Evolutionary conservation across 2,797 vertebrate genomes (phyloP), one percentile per base, ranked within the genome.

Genomic region (Pagetopsis macropterus): DNA sequence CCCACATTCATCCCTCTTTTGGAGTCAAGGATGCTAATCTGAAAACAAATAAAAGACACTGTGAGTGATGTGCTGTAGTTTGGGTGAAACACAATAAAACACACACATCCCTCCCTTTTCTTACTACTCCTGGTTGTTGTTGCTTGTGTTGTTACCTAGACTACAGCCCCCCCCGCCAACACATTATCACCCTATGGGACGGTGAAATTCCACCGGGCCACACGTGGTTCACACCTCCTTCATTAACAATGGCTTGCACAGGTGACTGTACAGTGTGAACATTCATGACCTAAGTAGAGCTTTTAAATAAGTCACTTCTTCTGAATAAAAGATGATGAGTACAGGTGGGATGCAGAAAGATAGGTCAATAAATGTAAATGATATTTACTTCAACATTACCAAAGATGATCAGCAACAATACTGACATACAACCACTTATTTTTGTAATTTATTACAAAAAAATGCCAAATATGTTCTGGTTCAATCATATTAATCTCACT

Each of bases 1-100:
- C 97, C 98, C 89, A 99, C 94, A 64, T 99, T 99, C 98, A 99
- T 99, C 76, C 95, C 97, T 86, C 98, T 95, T 89, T 99, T 99
- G 80, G 97, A 96, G 93, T 98, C 97, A 87, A 99, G 94, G 91
- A 99, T 95, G 86, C 95, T 96, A 92, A 98, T 91, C 98, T 98
- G 87, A 58, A 83, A 89, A 77, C 75, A 89, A 49, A 82, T 54
- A 7, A 51, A 15, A 82, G 54, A 70, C 8, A 37, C 33, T 37
- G 31, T 33, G 33, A 41, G 31, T 21, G 3, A 54, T 5, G 12
- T n/a, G 8, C n/a, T 15, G 33, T 14, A 23, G 52, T 31, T 52
- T 5, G 9, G 3, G 13, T 37, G 27, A 58, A 43, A 77, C n/a
- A 46, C 33, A 40, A 27, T 27, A 0, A 65, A 16, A 70, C 12